Evolutionary conservation across 1,140 invertebrate genomes (phyloP).

Genomic region (Zophobas morio): DNA sequence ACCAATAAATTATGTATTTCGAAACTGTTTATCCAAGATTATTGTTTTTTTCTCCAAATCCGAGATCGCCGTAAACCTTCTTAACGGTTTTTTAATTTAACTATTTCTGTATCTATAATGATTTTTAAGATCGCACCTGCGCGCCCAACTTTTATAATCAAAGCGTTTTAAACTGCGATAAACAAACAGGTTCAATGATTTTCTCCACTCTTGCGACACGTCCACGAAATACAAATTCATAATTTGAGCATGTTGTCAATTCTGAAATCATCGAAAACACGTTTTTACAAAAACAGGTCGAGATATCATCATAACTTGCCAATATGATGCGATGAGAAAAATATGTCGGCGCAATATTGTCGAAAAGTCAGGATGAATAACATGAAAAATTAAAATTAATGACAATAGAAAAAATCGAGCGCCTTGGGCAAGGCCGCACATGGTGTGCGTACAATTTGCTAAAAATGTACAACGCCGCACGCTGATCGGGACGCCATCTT

Average conservation of each 20-base stretch:
- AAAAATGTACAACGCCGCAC: constrained; percentile 9
- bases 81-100: constrained; percentile 24
- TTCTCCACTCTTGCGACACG: too few relatives aligned
- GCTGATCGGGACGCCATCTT: neutral
- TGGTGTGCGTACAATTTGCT: constrained; percentile 4
- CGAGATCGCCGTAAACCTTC: neutral
- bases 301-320: neutral
- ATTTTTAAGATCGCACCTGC: constrained; percentile 9
- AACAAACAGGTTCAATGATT: neutral
- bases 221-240: too few relatives aligned
- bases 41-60: neutral
- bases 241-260: too few relatives aligned
- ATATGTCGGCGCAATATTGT: neutral
- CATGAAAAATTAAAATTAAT: constrained; percentile 21
- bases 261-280: too few relatives aligned
- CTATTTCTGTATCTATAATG: constrained; percentile 17
- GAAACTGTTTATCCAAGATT: neutral
- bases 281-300: neutral
- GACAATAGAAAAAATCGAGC: constrained; percentile 19
- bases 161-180: neutral
- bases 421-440: constrained; percentile 25
- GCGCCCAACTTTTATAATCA: neutral
- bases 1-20: neutral
- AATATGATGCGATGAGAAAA: neutral
- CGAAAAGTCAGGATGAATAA: constrained; percentile 2